These are phyloP conservation scores for Trachelus troglodyta DNA, from an alignment of 2,888 invertebrate species.

Conservation along the genomic window DNA sequence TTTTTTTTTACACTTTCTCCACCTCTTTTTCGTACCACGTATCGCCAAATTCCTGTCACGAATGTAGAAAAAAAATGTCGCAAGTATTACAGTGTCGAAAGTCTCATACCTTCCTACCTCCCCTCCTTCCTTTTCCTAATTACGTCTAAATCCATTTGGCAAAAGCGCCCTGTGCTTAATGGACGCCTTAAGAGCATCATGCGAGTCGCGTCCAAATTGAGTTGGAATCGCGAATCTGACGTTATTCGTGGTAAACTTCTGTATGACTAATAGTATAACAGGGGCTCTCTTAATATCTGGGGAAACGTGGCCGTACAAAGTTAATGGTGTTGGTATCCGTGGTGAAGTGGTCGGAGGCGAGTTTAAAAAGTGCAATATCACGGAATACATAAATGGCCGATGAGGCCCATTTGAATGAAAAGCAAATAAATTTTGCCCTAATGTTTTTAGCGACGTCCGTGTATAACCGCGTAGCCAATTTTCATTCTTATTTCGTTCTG, in stretches of 20 bases:
- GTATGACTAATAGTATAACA: conserved; percentile 58
- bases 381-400: conserved; percentile 63
- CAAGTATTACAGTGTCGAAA: not conserved
- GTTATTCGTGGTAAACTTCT: conserved; percentile 52
- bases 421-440: conserved; percentile 58
- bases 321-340: conserved; percentile 24
- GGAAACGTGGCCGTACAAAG: conserved; percentile 6
- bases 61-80: not conserved
- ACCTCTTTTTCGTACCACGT: conserved; percentile 14
- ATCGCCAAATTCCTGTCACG: not conserved
- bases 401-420: conserved; percentile 63
- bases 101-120: not conserved
- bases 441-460: conserved; percentile 1
- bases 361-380: conserved; percentile 63
- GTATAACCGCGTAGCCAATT: conserved; percentile 9
- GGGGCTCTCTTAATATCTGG: conserved; percentile 55
- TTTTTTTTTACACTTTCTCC: conserved; percentile 12
- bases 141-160: not conserved
- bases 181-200: not conserved
- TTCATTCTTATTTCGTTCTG: conserved; percentile 18
- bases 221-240: conserved; percentile 8
- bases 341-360: conserved; percentile 47
- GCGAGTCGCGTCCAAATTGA: not conserved
- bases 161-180: not conserved
- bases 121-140: not conserved